Evolutionary conservation across 2,113 vertebrate species (phyloP), one percentile per base, ranked within the genome.

Genomic region (Arvicanthis niloticus): DNA sequence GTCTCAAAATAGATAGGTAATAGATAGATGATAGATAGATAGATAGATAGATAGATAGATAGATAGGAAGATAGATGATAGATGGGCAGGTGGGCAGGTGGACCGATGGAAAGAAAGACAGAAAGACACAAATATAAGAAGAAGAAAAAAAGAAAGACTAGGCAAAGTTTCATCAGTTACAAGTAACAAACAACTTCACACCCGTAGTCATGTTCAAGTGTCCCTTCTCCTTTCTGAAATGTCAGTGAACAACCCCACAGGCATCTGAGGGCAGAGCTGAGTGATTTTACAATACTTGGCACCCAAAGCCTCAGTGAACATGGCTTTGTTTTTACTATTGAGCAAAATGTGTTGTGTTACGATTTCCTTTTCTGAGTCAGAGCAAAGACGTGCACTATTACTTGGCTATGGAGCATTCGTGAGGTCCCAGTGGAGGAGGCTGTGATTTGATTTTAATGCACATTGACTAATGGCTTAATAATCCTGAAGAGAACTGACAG

Each of bases 311-410:
- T 65, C 24, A 15, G 29, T 31, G 62, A 92, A 95, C 88, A 72
- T 48, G 42, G 42, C 73, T 96, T 94, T 94, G 92, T 94, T 95
- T 96, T 95, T 65, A 75, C 94, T 85, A 70, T 88, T 86, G 58
- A 86, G 60, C 53, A 92, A 77, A 96, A 88, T 75, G 37, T 51
- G 72, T 81, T 91, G 86, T 82, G 88, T 70, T 77, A 82, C 37
- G 86, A 5, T 85, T 6, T 51, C 58, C 68, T 93, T 82, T 91
- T 93, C 93, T 93, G 96, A 96, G 92, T 97, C 92, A 95, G 81
- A 90, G 29, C 58, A 89, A 85, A 89, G 85, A 51, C 34, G 40
- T 37, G 21, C 88, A 82, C 45, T 60, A 31, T 56, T 60, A 42
- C 51, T 80, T 93, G 90, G 88, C 95, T 42, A 13, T 40, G 62